Percentiles rank a stretch among this genome's conserved stretches.
Evolutionary conservation across 2,797 vertebrate species (phyloP).

Genomic region (Sylvilagus floridanus): DNA sequence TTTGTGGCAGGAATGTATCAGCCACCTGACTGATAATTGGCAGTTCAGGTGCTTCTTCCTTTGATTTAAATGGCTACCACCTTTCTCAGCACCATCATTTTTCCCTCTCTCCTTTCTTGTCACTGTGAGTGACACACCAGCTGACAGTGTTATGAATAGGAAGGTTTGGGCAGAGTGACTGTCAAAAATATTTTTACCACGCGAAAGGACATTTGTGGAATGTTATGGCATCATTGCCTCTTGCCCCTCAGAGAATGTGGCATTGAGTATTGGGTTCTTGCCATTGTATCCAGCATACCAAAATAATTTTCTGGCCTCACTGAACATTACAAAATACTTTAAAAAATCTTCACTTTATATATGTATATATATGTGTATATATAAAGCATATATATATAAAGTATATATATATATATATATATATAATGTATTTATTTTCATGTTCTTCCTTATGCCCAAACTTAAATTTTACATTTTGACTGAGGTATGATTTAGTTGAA

Average conservation of each 20-base stretch:
- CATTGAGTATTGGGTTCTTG: constrained; percentile 70
- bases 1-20: neutral
- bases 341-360: constrained; percentile 39
- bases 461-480: constrained; percentile 55
- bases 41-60: neutral
- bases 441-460: neutral
- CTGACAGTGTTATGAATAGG: constrained; percentile 77
- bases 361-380: neutral
- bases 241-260: constrained; percentile 71
- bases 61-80: constrained; percentile 49
- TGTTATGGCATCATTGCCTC: constrained; percentile 69
- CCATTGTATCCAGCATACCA: constrained; percentile 59
- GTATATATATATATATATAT: neutral
- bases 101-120: constrained; percentile 66
- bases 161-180: constrained; percentile 78
- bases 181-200: constrained; percentile 81
- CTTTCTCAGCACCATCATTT: constrained; percentile 27
- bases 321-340: constrained; percentile 40
- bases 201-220: constrained; percentile 82
- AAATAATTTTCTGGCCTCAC: constrained; percentile 61
- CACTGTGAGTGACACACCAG: constrained; percentile 76
- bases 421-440: constrained; percentile 44
- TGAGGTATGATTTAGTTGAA: constrained; percentile 56
- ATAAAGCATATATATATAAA: neutral
- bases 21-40: neutral